Conservation (phyloP, 2,797 vertebrate genomes). For the Chrysocyon brachyurus region DNA sequence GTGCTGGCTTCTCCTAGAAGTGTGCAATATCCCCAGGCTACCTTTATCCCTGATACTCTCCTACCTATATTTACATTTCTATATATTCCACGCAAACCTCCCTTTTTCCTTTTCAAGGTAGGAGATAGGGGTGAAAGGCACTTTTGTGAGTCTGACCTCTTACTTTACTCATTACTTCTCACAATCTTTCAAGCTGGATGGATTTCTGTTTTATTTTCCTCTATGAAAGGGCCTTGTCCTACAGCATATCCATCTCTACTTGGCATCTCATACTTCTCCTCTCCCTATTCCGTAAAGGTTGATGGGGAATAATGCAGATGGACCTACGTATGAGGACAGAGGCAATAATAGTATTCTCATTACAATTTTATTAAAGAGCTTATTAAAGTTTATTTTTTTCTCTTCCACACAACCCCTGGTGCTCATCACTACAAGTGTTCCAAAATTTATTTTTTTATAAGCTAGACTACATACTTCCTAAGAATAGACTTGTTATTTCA, state of each 20-base stretch:
- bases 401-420: neutral
- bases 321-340: neutral
- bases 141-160: neutral
- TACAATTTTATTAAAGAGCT: conserved; percentile 11
- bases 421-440: neutral
- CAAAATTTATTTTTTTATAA: conserved; percentile 54
- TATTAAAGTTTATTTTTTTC: neutral
- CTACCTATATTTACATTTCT: neutral
- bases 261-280: neutral
- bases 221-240: neutral
- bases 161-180: neutral
- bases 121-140: neutral
- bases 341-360: neutral
- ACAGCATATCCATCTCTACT: neutral
- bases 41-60: neutral
- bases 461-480: neutral
- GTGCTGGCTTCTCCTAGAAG: neutral
- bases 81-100: neutral
- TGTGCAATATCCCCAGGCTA: neutral
- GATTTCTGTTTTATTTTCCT: neutral
- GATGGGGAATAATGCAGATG: neutral
- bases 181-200: neutral
- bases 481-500: conserved; percentile 8
- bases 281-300: neutral
- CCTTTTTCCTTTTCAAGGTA: conserved; percentile 23